Conservation (phyloP, 2,888 invertebrate genomes). For the Cetonia aurata region DNA sequence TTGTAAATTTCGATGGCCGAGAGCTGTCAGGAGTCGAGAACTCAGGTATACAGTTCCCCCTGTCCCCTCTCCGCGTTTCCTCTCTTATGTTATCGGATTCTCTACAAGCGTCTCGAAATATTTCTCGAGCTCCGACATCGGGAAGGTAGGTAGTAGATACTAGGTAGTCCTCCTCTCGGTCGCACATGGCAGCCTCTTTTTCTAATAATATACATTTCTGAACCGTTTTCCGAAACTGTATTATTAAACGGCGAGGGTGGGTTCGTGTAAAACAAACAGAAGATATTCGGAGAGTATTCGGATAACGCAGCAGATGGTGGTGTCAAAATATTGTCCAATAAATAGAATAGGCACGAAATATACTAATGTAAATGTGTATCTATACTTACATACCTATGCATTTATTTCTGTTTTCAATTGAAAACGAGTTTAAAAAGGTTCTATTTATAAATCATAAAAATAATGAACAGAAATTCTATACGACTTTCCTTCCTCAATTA, state of each 20-base stretch:
- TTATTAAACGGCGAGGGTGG: slow-evolving; percentile 40
- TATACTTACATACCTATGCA: too few relatives aligned
- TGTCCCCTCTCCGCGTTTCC: not conserved
- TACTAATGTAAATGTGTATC: too few relatives aligned
- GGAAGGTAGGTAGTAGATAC: slow-evolving; percentile 27
- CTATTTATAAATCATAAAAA: too few relatives aligned
- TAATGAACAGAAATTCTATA: too few relatives aligned
- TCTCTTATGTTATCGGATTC: not conserved
- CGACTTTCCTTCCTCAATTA: too few relatives aligned
- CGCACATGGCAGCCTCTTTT: slow-evolving; percentile 22
- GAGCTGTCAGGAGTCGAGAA: slow-evolving; percentile 43
- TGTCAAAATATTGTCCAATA: slow-evolving; percentile 24
- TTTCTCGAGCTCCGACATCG: slow-evolving; percentile 9
- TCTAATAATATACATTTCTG: slow-evolving; percentile 41
- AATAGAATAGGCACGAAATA: not conserved
- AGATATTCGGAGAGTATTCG: slow-evolving; percentile 12
- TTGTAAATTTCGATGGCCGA: slow-evolving; percentile 41
- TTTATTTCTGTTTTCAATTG: too few relatives aligned
- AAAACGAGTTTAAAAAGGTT: too few relatives aligned
- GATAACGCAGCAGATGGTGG: slow-evolving; percentile 28
- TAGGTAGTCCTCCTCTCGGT: slow-evolving; percentile 6
- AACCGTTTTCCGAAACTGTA: slow-evolving; percentile 33
- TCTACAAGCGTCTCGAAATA: slow-evolving; percentile 10
- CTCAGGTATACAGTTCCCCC: slow-evolving; percentile 34
- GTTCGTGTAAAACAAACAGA: slow-evolving; percentile 34